Evolutionary conservation across 2,797 vertebrate species (phyloP), one percentile per base, ranked within the genome.

Genomic region (Calcarius lapponicus): DNA sequence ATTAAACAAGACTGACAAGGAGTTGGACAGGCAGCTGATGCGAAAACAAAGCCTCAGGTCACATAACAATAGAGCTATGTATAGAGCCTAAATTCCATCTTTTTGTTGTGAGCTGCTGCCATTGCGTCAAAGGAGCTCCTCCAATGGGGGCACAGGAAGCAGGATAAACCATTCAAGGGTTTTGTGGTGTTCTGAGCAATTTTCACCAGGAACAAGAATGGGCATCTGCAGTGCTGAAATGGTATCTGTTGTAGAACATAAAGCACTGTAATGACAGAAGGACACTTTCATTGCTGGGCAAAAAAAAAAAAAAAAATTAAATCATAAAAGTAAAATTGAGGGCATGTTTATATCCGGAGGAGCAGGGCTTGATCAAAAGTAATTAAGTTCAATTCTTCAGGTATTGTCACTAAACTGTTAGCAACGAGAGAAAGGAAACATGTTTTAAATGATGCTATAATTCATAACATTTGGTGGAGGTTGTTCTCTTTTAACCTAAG

Each of bases 401-500:
- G 72, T 92, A 80, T 74, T 72, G n/a, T 45, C 51, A 50, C 32
- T 82, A 45, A 94, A 82, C 19, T 70, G 25, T 38, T 38, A 48
- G 21, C 76, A 85, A 48, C n/a, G 81, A 69, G 91, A 70, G 51
- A 67, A 84, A 85, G 60, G 89, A 94, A 92, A 32, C 25, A 7
- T 25, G 18, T 66, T 92, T 88, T 66, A 92, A 90, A 91, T 38
- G 10, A 56, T 50, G 32, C 25, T 38, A 26, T 90, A 79, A 91
- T 80, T 86, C 58, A 60, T 56, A 92, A 84, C 61, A 82, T 95
- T 94, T 91, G 67, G 80, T 91, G 64, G 50, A 94, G 83, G 76
- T 83, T 92, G 73, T 45, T 94, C 76, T 96, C 70, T 88, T 97
- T 93, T 92, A 97, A 95, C 80, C 21, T 43, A 93, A 96, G 48